These are phyloP conservation scores for Lordiphosa mommai DNA, from an alignment of 1,140 invertebrate genomes.

Conservation along the genomic window DNA sequence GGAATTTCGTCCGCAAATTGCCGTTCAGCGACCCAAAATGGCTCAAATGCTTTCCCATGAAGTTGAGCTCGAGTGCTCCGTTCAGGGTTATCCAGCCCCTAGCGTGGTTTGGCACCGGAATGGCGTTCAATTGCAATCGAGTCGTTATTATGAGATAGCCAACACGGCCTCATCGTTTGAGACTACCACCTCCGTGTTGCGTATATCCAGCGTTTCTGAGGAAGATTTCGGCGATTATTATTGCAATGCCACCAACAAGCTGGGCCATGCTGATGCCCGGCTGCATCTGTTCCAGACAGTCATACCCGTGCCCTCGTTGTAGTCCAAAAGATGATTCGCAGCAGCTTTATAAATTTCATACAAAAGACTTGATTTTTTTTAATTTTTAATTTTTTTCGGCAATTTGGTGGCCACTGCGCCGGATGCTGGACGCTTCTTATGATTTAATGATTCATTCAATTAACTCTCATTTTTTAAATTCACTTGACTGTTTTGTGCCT, in stretches of 20 bases:
- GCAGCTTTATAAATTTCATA: slow-evolving; percentile 23
- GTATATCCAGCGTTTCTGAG: slow-evolving; percentile 89
- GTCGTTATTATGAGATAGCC: slow-evolving; percentile 87
- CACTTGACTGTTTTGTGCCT: slow-evolving; percentile 58
- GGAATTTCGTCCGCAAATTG: slow-evolving; percentile 89
- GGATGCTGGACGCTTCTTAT: slow-evolving; percentile 36
- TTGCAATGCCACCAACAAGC: slow-evolving; percentile 88
- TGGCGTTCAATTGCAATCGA: slow-evolving; percentile 85
- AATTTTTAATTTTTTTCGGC: slow-evolving; percentile 49
- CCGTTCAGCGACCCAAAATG: slow-evolving; percentile 85
- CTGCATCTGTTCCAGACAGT: slow-evolving; percentile 84
- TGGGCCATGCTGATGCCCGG: slow-evolving; percentile 84
- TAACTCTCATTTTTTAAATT: slow-evolving; percentile 61
- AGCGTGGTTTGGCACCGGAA: slow-evolving; percentile 89
- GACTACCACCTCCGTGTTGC: slow-evolving; percentile 88
- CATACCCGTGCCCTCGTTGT: slow-evolving; percentile 59
- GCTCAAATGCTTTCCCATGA: slow-evolving; percentile 89
- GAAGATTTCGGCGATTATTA: slow-evolving; percentile 88
- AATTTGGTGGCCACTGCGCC: slow-evolving; percentile 42
- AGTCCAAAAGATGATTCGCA: too few species aligned
- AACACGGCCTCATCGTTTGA: slow-evolving; percentile 89
- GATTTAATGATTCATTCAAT: slow-evolving; percentile 75
- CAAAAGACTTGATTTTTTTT: slow-evolving; percentile 51
- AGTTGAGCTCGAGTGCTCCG: slow-evolving; percentile 90
- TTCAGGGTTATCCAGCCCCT: slow-evolving; percentile 90